A percentile compares a stretch with the other conserved stretches of the same genome.
These are phyloP conservation scores for Onychomys arenicola DNA, from an alignment of 2,797 vertebrate species.

Conservation along the genomic window DNA sequence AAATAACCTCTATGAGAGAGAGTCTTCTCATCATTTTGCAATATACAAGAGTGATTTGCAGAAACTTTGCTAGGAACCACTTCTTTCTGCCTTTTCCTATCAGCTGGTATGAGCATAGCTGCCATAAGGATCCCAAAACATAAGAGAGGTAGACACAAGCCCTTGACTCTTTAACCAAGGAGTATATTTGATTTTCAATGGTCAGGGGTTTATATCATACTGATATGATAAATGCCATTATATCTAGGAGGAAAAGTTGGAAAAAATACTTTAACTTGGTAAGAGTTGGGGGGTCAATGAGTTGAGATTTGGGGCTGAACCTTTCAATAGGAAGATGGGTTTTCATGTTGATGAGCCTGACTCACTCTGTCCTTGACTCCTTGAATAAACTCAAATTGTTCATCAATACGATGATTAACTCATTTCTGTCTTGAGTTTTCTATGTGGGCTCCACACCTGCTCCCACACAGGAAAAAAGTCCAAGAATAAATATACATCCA, in stretches of 20 bases:
- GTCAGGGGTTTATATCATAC: not conserved
- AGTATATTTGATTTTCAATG: constrained; percentile 27
- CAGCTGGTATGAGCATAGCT: not conserved
- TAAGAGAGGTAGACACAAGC: not conserved
- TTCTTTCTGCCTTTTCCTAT: not conserved
- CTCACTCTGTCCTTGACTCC: constrained; percentile 49
- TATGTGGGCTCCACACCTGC: constrained; percentile 2
- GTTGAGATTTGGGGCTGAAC: not conserved
- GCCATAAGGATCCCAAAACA: not conserved
- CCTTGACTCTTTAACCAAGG: not conserved
- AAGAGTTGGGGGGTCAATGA: not conserved
- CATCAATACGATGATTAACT: constrained; percentile 74
- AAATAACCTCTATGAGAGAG: not conserved
- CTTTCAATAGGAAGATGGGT: constrained; percentile 50
- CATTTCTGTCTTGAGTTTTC: constrained; percentile 70
- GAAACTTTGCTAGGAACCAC: not conserved
- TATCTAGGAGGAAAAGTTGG: not conserved
- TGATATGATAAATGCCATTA: not conserved
- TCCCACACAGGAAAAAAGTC: constrained; percentile 66
- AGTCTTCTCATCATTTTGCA: not conserved
- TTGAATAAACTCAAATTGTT: constrained; percentile 70
- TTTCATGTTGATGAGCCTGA: constrained; percentile 54
- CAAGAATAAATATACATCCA: constrained; percentile 46
- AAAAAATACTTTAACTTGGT: not conserved
- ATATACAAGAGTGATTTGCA: not conserved